A percentile compares a stretch with the other conserved stretches of the same genome.
These are phyloP conservation scores for Halcyon chelicuti DNA, from an alignment of 2,797 vertebrate genomes.

Conservation along the genomic window DNA sequence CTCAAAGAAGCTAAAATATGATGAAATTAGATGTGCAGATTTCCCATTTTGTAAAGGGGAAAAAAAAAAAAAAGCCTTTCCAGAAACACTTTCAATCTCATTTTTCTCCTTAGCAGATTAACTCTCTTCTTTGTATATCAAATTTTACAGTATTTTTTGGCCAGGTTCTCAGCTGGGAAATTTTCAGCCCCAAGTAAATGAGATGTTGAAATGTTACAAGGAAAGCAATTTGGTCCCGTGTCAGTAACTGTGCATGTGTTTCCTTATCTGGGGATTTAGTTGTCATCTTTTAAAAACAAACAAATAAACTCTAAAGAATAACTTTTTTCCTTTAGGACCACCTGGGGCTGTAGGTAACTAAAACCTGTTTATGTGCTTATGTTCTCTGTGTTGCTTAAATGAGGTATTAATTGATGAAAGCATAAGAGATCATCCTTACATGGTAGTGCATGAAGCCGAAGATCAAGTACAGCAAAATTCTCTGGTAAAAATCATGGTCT, in stretches of 20 bases:
- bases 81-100: not conserved
- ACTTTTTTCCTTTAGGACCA: not conserved
- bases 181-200: not conserved
- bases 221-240: not conserved
- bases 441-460: not conserved
- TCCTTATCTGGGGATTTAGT: not conserved
- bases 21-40: not conserved
- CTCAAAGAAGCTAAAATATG: not conserved
- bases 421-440: not conserved
- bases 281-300: not conserved
- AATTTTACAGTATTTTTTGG: not conserved
- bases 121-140: not conserved
- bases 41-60: not conserved
- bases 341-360: not conserved
- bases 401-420: conserved; percentile 17
- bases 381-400: not conserved
- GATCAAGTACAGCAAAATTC: conserved; percentile 8
- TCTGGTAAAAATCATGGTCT: not conserved
- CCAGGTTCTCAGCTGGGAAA: not conserved
- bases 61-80: not conserved
- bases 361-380: not conserved
- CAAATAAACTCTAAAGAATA: not conserved
- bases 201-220: not conserved
- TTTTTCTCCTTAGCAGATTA: not conserved
- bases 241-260: not conserved